Percentiles rank a stretch among this genome's conserved stretches.
These are phyloP conservation scores for Malacosoma neustria DNA, from an alignment of 2,888 invertebrate genomes.

Conservation along the genomic window DNA sequence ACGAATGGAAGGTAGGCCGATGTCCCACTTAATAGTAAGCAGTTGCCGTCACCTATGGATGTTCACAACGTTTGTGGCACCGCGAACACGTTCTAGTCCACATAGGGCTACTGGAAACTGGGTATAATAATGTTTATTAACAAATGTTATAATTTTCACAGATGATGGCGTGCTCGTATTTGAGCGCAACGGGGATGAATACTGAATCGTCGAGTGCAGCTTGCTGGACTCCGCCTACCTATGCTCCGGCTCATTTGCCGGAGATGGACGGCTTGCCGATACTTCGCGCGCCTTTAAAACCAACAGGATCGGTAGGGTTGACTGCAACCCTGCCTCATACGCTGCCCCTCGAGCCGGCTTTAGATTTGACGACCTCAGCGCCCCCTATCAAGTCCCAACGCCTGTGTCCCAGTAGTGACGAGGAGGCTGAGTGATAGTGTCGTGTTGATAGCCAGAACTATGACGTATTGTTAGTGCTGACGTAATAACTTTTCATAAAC, in stretches of 20 bases:
- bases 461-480: constrained; percentile 41
- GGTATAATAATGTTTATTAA: no score
- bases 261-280: constrained; percentile 18
- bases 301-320: constrained; percentile 15
- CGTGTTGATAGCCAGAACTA: constrained; percentile 41
- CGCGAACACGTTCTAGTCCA: no score
- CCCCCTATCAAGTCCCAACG: constrained; percentile 31
- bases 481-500: constrained; percentile 13
- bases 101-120: no score
- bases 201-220: constrained; percentile 39
- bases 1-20: no score
- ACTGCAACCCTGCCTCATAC: constrained; percentile 6
- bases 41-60: no score
- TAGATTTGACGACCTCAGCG: constrained; percentile 43
- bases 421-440: constrained; percentile 58
- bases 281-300: constrained; percentile 16
- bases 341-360: constrained; percentile 39
- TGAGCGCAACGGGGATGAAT: constrained; percentile 49
- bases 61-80: no score
- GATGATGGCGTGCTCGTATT: constrained; percentile 73
- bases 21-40: no score
- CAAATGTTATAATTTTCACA: no score
- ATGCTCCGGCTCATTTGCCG: constrained; percentile 18
- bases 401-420: constrained; percentile 28
- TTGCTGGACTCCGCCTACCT: constrained; percentile 54